phyloP scores from a whole-genome alignment of 2,888 invertebrate species.

The Meandrusa payeni region DNA sequence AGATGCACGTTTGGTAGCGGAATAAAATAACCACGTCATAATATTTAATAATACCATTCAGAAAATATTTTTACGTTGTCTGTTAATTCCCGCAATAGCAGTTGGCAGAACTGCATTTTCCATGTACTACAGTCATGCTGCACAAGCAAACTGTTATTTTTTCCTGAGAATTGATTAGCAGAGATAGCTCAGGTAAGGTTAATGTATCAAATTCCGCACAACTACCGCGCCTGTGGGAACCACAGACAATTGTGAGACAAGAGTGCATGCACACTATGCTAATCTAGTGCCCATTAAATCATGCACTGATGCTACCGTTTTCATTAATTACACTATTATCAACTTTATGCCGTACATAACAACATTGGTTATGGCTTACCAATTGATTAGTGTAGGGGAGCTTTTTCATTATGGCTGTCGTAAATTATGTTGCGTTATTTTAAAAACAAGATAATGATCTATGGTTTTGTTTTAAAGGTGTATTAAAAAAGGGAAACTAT shows the following conservation, averaged over 20 bases:
- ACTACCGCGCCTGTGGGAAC: conserved; percentile 21
- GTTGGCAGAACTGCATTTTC: background rate
- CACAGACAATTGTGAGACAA: conserved; percentile 20
- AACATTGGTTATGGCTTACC: background rate
- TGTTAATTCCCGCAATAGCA: too few relatives aligned
- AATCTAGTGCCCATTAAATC: conserved; percentile 17
- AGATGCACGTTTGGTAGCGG: too few relatives aligned
- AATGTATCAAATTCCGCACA: conserved; percentile 22
- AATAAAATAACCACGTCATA: too few relatives aligned
- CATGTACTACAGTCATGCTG: background rate
- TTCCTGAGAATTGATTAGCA: conserved; percentile 21
- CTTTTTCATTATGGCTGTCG: background rate
- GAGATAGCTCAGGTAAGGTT: conserved; percentile 6
- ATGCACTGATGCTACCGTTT: conserved; percentile 15
- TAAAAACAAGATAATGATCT: background rate
- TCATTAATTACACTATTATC: background rate
- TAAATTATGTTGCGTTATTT: background rate
- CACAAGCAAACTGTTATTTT: conserved; percentile 3
- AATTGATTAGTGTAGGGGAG: background rate
- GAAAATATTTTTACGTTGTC: too few relatives aligned
- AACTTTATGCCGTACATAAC: background rate
- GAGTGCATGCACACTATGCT: conserved; percentile 21
- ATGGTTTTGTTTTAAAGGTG: background rate
- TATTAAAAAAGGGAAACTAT: too few relatives aligned
- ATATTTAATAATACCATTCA: too few relatives aligned